Evolutionary conservation across 2,113 vertebrate species (phyloP), one percentile per base, ranked within the genome.

Genomic region (Cheilinus undulatus): DNA sequence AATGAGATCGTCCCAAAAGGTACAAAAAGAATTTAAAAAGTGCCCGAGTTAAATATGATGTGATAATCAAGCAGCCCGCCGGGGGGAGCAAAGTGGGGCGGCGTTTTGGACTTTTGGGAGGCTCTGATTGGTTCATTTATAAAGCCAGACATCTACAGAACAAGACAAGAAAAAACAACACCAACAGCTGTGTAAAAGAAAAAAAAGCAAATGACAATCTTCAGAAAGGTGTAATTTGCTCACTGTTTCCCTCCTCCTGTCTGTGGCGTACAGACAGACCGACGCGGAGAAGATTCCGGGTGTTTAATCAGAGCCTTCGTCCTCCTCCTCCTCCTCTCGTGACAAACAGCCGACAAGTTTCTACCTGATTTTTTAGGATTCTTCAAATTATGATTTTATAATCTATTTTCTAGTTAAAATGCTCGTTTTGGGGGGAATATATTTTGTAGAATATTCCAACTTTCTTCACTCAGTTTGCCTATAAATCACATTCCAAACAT

Each of bases 181-280:
- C 36, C 43, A 53, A 63, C 69, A 83, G 85, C 87, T 86, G 70
- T 86, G 71, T 75, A 84, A 84, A 79, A 51, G 17, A 50, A 78
- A 57, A 69, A 75, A 79, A 84, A 84, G 91, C 92, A 94, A 90
- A 90, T 83, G 94, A 94, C 94, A 94, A 94, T 94, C 93, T 91
- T 79, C 72, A 73, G 80, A 75, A 87, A 90, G 85, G 90, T 92
- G 82, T 87, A 73, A 89, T 88, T 92, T 88, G 85, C 90, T 90
- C 54, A 74, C 72, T 63, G 85, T 91, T 89, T 82, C 73, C 50
- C 80, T 74, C 70, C 80, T 68, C 65, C 46, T 60, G 78, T 80
- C 50, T 76, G 74, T 82, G 69, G 74, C 73, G 59, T 76, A 72
- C 83, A 82, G 83, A 64, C 52, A 14, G 28, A 14, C 48, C 24